These are phyloP conservation scores for Chymomyza amoena DNA, from an alignment of 2,888 invertebrate species.

Conservation along the genomic window DNA sequence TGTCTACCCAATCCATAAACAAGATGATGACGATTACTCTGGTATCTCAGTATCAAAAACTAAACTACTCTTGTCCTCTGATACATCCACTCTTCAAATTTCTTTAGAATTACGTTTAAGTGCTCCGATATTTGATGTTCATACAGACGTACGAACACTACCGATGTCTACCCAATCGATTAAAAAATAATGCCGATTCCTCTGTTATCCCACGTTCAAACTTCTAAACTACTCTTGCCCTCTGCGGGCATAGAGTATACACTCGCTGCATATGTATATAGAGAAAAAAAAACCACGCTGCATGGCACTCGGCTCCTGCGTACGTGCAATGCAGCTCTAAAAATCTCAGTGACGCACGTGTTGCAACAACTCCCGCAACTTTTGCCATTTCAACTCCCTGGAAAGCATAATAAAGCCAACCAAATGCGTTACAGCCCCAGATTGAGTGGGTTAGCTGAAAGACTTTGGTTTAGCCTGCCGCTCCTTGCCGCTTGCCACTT, in stretches of 20 bases:
- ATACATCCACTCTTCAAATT: too few species aligned
- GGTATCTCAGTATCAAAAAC: too few species aligned
- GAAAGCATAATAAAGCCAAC: constrained; percentile 54
- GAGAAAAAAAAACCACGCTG: constrained; percentile 58
- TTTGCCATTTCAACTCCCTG: constrained; percentile 58
- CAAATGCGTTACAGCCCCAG: constrained; percentile 9
- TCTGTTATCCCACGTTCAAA: too few species aligned
- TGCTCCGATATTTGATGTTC: too few species aligned
- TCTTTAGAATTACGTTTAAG: too few species aligned
- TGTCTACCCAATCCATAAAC: too few species aligned
- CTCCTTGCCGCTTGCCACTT: constrained; percentile 42
- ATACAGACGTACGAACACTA: too few species aligned
- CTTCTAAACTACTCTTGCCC: too few species aligned
- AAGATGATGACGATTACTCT: too few species aligned
- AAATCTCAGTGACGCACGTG: constrained; percentile 65
- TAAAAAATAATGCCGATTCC: too few species aligned
- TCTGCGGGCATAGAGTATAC: neutral
- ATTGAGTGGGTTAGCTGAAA: neutral
- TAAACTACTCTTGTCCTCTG: too few species aligned
- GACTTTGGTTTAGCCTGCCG: neutral
- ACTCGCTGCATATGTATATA: constrained; percentile 70
- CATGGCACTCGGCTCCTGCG: constrained; percentile 46
- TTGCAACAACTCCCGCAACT: constrained; percentile 41
- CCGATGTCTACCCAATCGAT: too few species aligned
- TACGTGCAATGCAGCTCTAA: constrained; percentile 30